These are phyloP conservation scores for Tiliacea citrago DNA, from an alignment of 2,888 invertebrate species.

Conservation along the genomic window DNA sequence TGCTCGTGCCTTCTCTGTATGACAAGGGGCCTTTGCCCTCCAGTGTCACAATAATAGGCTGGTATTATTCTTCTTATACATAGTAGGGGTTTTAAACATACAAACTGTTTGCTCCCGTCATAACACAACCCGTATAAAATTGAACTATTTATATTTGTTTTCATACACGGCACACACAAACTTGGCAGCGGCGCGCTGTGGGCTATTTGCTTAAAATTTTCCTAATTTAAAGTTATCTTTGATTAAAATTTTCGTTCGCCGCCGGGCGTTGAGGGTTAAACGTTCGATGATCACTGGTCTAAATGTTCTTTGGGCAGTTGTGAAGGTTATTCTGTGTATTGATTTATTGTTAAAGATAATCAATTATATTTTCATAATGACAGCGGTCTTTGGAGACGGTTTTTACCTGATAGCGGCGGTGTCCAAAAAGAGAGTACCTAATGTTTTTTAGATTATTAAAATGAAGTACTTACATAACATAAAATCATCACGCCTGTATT, in stretches of 20 bases:
- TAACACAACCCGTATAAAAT: conserved; percentile 63
- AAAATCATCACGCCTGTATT: too few relatives aligned
- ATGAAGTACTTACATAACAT: background rate
- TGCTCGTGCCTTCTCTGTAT: background rate
- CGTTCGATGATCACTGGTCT: conserved; percentile 31
- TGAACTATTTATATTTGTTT: conserved; percentile 73
- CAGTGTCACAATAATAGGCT: background rate
- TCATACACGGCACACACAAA: conserved; percentile 61
- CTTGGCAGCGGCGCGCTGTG: conserved; percentile 53
- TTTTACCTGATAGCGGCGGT: background rate
- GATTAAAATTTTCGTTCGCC: conserved; percentile 60
- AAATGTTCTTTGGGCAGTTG: conserved; percentile 20
- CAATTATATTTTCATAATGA: background rate
- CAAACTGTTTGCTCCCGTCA: conserved; percentile 53
- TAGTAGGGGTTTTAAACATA: conserved; percentile 17
- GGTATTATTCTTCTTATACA: background rate
- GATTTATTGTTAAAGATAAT: conserved; percentile 11
- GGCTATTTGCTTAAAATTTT: conserved; percentile 65
- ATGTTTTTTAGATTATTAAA: background rate
- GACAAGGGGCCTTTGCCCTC: background rate
- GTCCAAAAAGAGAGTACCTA: background rate
- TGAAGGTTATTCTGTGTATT: background rate
- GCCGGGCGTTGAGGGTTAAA: conserved; percentile 31
- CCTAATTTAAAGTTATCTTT: conserved; percentile 68
- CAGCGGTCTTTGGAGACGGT: background rate